These are phyloP conservation scores for Burhinus bistriatus DNA, from an alignment of 2,113 vertebrate species.

Conservation along the genomic window DNA sequence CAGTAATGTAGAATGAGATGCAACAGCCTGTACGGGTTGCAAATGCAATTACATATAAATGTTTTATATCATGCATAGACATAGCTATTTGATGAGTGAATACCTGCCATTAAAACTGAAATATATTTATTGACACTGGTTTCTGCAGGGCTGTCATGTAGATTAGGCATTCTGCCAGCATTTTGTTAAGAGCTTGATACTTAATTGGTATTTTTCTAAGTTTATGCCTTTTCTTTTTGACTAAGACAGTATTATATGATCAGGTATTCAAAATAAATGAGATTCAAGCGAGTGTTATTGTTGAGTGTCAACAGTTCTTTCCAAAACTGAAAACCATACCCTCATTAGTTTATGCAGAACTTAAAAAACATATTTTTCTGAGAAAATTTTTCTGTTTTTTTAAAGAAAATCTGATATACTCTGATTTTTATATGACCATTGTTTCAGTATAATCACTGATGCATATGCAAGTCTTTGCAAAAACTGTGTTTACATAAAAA, in stretches of 20 bases:
- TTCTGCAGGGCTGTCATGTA: not conserved
- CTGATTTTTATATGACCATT: not conserved
- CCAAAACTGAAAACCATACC: not conserved
- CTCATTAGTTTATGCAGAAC: not conserved
- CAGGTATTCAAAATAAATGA: not conserved
- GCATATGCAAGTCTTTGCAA: not conserved
- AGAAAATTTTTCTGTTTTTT: not conserved
- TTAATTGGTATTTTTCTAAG: not conserved
- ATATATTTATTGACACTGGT: constrained; percentile 10
- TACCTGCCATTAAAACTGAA: constrained; percentile 38
- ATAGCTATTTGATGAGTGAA: constrained; percentile 21
- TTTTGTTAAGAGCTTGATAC: constrained; percentile 4
- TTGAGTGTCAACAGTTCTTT: not conserved
- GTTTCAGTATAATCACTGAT: not conserved
- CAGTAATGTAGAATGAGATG: constrained; percentile 22
- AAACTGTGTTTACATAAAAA: not conserved
- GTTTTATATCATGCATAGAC: constrained; percentile 39
- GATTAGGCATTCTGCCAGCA: constrained; percentile 13
- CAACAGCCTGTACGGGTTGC: not conserved
- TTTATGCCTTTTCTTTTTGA: not conserved
- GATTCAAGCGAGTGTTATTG: not conserved
- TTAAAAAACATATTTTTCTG: not conserved
- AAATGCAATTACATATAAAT: constrained; percentile 51
- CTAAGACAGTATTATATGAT: not conserved
- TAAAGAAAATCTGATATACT: not conserved